Conservation (phyloP, 2,113 vertebrate genomes). For the Leptobrachium leishanense region DNA sequence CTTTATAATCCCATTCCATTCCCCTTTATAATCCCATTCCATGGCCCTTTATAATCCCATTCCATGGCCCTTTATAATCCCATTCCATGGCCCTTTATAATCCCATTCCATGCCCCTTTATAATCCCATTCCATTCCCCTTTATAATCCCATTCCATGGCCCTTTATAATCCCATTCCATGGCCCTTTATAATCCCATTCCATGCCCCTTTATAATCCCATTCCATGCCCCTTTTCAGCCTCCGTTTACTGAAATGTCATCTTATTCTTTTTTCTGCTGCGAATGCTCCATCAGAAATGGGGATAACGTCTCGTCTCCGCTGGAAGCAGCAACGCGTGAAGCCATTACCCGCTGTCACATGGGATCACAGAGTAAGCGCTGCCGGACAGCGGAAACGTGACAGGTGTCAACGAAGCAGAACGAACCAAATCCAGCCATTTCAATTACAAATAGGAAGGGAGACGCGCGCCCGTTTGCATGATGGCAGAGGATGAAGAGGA, state of each 20-base stretch:
- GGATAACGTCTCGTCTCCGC: constrained; percentile 3
- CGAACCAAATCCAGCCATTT: background rate
- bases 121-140: too few species aligned
- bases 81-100: too few species aligned
- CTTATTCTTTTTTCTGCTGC: background rate
- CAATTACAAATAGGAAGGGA: background rate
- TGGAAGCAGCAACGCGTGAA: constrained; percentile 16
- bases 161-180: too few species aligned
- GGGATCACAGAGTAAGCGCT: constrained; percentile 12
- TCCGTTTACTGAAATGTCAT: constrained; percentile 36
- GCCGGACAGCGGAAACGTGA: constrained; percentile 8
- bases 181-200: background rate
- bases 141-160: too few species aligned
- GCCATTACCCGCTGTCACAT: constrained; percentile 40
- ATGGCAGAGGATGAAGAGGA: background rate
- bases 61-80: too few species aligned
- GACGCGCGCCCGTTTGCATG: background rate
- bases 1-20: too few species aligned
- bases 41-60: too few species aligned
- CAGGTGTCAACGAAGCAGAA: constrained; percentile 38
- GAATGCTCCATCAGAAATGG: background rate
- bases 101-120: too few species aligned
- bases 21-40: too few species aligned
- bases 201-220: background rate
- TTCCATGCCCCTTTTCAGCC: constrained; percentile 15